Evolutionary conservation across 1,140 invertebrate species (phyloP).

Genomic region (Pemphigus obesinymphae): DNA sequence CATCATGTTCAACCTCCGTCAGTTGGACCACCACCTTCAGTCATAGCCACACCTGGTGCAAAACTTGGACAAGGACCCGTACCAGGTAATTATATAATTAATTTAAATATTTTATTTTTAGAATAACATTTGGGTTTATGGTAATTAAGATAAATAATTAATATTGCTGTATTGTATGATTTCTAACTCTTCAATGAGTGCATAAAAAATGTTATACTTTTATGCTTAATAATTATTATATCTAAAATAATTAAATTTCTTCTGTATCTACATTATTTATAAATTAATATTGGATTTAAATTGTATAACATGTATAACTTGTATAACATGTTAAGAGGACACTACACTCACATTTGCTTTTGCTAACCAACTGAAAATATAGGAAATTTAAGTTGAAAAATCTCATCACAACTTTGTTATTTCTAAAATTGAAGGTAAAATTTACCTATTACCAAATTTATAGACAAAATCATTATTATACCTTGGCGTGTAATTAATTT

Average conservation of each 20-base stretch:
- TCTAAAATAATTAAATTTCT: too few relatives aligned
- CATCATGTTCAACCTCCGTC: slow-evolving; percentile 50
- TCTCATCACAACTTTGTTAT: too few relatives aligned
- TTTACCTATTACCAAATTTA: too few relatives aligned
- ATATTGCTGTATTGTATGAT: neutral
- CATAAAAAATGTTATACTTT: neutral
- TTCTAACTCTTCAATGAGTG: neutral
- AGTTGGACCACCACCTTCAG: slow-evolving; percentile 49
- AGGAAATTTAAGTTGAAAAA: too few relatives aligned
- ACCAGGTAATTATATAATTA: slow-evolving; percentile 17
- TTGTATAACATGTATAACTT: neutral
- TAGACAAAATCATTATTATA: too few relatives aligned
- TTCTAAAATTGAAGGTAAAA: too few relatives aligned
- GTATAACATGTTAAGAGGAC: neutral
- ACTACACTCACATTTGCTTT: too few relatives aligned
- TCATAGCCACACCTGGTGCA: slow-evolving; percentile 24
- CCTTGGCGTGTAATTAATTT: too few relatives aligned
- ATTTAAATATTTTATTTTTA: neutral
- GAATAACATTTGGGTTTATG: neutral
- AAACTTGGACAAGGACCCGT: slow-evolving; percentile 36
- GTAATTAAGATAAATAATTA: neutral
- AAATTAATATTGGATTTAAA: too few relatives aligned
- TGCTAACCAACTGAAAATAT: too few relatives aligned
- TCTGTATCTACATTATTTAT: neutral
- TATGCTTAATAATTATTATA: neutral